Base-by-base conservation (phyloP, 1,140 invertebrate genomes). In the Drosophila miranda region DNA sequence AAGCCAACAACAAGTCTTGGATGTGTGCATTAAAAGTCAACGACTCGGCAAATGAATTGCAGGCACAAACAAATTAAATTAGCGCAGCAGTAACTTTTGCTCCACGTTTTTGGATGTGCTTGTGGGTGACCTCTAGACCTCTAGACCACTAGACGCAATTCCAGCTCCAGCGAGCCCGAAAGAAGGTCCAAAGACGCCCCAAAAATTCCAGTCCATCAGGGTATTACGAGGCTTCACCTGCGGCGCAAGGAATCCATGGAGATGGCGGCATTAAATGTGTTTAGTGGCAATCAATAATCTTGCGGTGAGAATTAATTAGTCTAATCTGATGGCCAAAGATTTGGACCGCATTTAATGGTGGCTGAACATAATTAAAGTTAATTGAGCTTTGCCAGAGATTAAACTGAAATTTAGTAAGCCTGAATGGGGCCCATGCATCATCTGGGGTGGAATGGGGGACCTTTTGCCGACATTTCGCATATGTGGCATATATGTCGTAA, bases 21-120 rank as follows among this genome's bases (percentile, higher is more conserved):
- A 72, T 84, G 80, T 83, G 69, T 74, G 79, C 79, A 84, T 84
- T 79, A 75, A 72, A 68, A 83, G 81, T 80, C 80, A 86, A 83
- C 76, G 80, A 80, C 80, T 80, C 71, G 72, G 76, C 76, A 83
- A 83, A 83, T 86, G 80, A 86, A 86, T 83, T 86, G 80, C 80
- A 84, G 81, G 61, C 81, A 51, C 70, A 86, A 64, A 62, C 60
- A 83, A 81, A 83, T 86, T 83, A 73, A 86, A 80, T 83, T 86
- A 76, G 56, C 71, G 60, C 55, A 67, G 57, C 75, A 30, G 23
- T 26, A 81, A 63, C 62, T 67, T 41, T 51, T 50, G 61, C 57
- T 54, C 58, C 41, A n/a, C 14, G 11, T 26, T 14, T 23, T 26
- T 14, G 6, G 2, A 13, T 57, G 55, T 50, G 14, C 60, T 68